A percentile compares a stretch with the other conserved stretches of the same genome.
Evolutionary conservation across 37 sponge, comb jelly and placozoan genomes (phyloP).

Genomic region (Bolinopsis microptera): DNA sequence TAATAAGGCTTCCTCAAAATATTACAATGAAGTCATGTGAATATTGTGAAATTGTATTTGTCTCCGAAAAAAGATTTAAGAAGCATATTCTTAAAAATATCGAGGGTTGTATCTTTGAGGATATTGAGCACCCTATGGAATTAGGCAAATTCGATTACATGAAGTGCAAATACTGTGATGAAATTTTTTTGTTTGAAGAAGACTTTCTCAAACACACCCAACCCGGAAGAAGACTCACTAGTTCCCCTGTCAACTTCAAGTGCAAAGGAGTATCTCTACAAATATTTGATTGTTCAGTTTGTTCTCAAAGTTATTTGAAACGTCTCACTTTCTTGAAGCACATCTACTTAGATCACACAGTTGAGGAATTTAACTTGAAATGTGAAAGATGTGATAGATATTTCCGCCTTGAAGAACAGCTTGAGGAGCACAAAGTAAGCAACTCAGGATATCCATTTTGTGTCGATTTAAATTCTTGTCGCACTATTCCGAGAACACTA

Average conservation of each 20-base stretch:
- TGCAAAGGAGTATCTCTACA: neutral
- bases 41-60: neutral
- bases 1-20: neutral
- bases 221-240: neutral
- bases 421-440: neutral
- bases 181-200: neutral
- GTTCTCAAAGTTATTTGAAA: neutral
- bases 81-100: neutral
- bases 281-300: neutral
- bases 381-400: neutral
- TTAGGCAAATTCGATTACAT: neutral
- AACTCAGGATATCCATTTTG: neutral
- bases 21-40: neutral
- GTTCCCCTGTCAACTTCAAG: neutral
- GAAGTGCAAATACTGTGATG: conserved; percentile 4
- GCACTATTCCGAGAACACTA: neutral
- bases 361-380: neutral
- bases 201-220: neutral
- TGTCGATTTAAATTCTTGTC: neutral
- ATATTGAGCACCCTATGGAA: neutral
- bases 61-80: neutral
- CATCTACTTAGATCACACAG: neutral
- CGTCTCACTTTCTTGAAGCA: neutral
- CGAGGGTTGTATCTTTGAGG: neutral
- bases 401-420: neutral